These are phyloP conservation scores for Protobothrops flavoviridis DNA, from an alignment of 2,113 vertebrate genomes.

Conservation along the genomic window DNA sequence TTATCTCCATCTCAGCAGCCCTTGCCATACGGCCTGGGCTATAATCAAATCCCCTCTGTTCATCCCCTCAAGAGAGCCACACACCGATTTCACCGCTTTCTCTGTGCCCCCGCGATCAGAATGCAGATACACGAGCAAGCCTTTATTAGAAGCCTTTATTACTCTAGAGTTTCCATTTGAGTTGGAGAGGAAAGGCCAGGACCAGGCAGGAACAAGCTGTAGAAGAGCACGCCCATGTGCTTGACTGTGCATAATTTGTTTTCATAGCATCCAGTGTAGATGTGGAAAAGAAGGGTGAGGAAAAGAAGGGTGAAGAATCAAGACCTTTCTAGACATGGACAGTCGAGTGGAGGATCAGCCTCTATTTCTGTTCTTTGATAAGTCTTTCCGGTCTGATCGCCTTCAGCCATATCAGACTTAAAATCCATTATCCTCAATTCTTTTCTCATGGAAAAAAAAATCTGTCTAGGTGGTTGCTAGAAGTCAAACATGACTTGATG, in stretches of 20 bases:
- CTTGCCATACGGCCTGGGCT: constrained; percentile 63
- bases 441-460: background rate
- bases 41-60: constrained; percentile 62
- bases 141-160: constrained; percentile 18
- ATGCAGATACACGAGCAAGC: constrained; percentile 5
- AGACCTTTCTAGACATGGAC: background rate
- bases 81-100: background rate
- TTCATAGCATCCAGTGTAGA: background rate
- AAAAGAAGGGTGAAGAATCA: background rate
- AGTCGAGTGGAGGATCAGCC: background rate
- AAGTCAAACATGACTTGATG: background rate
- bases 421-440: background rate
- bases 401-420: background rate
- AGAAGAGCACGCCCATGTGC: background rate
- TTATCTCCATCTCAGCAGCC: constrained; percentile 67
- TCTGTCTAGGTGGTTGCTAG: background rate
- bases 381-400: background rate
- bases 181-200: background rate
- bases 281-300: background rate
- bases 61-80: constrained; percentile 15
- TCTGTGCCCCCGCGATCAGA: constrained; percentile 11
- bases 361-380: background rate
- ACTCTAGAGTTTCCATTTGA: constrained; percentile 7
- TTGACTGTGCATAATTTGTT: background rate
- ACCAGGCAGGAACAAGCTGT: background rate